Evolutionary conservation across 1,140 invertebrate species (phyloP).

Genomic region (Bicyclus anynana): DNA sequence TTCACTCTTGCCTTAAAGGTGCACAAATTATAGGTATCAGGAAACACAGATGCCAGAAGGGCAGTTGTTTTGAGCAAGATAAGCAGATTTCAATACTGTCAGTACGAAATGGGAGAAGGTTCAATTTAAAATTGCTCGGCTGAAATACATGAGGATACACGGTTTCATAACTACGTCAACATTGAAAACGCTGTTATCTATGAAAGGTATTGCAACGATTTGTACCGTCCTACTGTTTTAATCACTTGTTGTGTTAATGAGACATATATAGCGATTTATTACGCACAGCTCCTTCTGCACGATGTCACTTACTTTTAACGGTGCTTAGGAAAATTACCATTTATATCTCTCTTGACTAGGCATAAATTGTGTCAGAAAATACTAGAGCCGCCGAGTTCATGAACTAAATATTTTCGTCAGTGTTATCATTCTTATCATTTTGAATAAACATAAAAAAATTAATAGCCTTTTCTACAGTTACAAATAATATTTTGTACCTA

Average conservation of each 20-base stretch:
- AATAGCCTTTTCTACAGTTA: not conserved
- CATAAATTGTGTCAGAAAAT: not conserved
- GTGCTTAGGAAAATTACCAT: constrained; percentile 15
- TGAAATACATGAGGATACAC: constrained; percentile 1
- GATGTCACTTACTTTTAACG: not conserved
- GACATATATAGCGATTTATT: constrained; percentile 26
- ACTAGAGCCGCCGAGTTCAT: not conserved
- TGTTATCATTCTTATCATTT: not conserved
- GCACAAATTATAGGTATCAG: too few relatives aligned
- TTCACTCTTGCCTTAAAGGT: too few relatives aligned
- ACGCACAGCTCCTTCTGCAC: constrained; percentile 4
- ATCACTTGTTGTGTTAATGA: constrained; percentile 26
- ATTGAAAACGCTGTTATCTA: constrained; percentile 16
- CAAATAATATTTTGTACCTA: not conserved
- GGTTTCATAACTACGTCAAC: constrained; percentile 14
- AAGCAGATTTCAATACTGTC: too few relatives aligned
- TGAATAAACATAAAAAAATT: not conserved
- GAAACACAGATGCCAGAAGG: too few relatives aligned
- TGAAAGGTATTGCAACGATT: constrained; percentile 20
- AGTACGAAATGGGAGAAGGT: too few relatives aligned
- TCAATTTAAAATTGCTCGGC: not conserved
- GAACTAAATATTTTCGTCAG: not conserved
- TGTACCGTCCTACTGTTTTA: constrained; percentile 15
- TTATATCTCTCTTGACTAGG: not conserved
- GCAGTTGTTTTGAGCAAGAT: too few relatives aligned